Percentiles rank a stretch among this genome's conserved stretches.
These are phyloP conservation scores for Drosophila arizonae DNA, from an alignment of 1,140 invertebrate species.

Conservation along the genomic window DNA sequence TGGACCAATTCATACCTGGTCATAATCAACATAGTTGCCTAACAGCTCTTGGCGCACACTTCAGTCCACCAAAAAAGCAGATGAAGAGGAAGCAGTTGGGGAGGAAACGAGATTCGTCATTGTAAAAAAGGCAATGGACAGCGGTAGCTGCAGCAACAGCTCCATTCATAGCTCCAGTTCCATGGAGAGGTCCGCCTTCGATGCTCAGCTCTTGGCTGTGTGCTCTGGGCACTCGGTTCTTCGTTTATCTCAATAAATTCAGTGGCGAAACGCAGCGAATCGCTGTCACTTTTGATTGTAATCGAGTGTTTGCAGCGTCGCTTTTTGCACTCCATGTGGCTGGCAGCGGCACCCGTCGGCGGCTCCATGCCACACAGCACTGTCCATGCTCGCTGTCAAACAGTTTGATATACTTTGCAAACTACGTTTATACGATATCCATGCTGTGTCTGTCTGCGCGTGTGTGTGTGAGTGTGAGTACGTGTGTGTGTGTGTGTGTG, in stretches of 20 bases:
- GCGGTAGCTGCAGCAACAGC: background rate
- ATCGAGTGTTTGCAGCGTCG: constrained; percentile 71
- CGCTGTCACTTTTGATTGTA: constrained; percentile 79
- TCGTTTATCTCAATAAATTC: constrained; percentile 9
- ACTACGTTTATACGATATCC: constrained; percentile 48
- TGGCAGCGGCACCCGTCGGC: background rate
- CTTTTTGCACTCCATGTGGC: constrained; percentile 20
- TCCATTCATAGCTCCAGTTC: background rate
- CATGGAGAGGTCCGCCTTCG: too few relatives aligned
- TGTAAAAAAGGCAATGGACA: background rate
- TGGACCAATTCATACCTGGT: too few relatives aligned
- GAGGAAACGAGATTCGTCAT: background rate
- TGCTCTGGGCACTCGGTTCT: background rate
- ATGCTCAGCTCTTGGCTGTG: background rate
- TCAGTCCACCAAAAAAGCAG: too few relatives aligned
- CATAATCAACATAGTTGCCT: too few relatives aligned
- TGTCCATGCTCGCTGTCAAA: constrained; percentile 50
- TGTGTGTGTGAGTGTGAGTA: constrained; percentile 2
- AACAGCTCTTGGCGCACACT: too few relatives aligned
- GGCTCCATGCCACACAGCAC: background rate
- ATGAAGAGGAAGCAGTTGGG: too few relatives aligned
- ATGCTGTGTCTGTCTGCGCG: constrained; percentile 18
- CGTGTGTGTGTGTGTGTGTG: constrained; percentile 30
- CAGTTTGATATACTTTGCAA: constrained; percentile 73
- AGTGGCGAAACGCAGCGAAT: constrained; percentile 26